Percentiles rank a stretch among this genome's conserved stretches.
Evolutionary conservation across 2,888 invertebrate genomes (phyloP).

Genomic region (Synanthedon tipuliformis): DNA sequence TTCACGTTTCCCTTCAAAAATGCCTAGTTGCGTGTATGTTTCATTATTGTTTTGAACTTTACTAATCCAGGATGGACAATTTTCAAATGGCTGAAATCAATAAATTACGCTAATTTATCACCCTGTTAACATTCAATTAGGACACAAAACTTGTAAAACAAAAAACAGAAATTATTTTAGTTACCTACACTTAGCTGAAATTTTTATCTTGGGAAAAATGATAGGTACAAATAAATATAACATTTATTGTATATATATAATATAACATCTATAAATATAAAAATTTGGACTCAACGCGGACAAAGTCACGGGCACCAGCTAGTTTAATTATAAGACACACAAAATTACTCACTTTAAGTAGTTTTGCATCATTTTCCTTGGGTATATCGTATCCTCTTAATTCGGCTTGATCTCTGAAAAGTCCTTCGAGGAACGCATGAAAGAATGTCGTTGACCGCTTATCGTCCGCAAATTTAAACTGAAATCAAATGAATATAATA

Average conservation of each 20-base stretch:
- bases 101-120: neutral
- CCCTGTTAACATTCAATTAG: too few species aligned
- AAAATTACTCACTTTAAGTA: conserved; percentile 28
- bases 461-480: conserved; percentile 75
- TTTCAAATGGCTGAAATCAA: conserved; percentile 69
- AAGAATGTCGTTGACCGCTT: conserved; percentile 72
- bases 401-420: conserved; percentile 70
- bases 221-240: too few species aligned
- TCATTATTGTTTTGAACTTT: conserved; percentile 59
- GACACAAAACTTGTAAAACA: too few species aligned
- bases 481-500: conserved; percentile 3
- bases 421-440: conserved; percentile 74
- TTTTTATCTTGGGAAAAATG: too few species aligned
- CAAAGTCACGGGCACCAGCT: too few species aligned
- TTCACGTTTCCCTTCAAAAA: conserved; percentile 55
- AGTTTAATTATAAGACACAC: neutral
- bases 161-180: too few species aligned
- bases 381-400: conserved; percentile 27
- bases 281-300: too few species aligned
- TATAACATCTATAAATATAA: neutral
- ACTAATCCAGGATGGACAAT: conserved; percentile 71
- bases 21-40: conserved; percentile 34
- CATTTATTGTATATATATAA: too few species aligned
- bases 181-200: too few species aligned
- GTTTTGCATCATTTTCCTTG: conserved; percentile 56